Evolutionary conservation across 2,888 invertebrate genomes (phyloP).

Genomic region (Lycophotia porphyrea): DNA sequence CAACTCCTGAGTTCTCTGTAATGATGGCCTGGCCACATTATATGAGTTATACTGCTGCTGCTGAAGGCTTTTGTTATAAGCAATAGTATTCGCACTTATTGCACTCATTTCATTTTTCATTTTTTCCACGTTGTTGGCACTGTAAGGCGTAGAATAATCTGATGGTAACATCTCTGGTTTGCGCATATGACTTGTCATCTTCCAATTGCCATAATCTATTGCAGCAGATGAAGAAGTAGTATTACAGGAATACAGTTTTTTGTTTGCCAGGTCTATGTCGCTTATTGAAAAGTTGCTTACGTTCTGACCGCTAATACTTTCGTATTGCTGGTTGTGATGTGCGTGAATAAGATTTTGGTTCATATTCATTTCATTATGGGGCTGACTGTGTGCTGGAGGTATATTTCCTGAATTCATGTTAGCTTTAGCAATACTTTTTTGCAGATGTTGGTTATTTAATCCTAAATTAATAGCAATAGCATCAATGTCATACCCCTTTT

Average conservation of each 20-base stretch:
- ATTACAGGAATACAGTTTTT: slow-evolving; percentile 83
- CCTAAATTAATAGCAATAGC: slow-evolving; percentile 86
- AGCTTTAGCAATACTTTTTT: slow-evolving; percentile 76
- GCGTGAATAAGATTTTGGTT: slow-evolving; percentile 82
- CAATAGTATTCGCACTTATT: slow-evolving; percentile 74
- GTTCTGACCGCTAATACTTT: slow-evolving; percentile 76
- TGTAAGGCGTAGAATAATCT: slow-evolving; percentile 83
- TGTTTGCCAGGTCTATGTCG: slow-evolving; percentile 86
- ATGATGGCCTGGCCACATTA: slow-evolving; percentile 76
- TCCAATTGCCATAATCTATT: slow-evolving; percentile 87
- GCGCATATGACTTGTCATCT: slow-evolving; percentile 80
- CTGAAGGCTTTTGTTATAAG: slow-evolving; percentile 81
- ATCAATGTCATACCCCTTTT: slow-evolving; percentile 84
- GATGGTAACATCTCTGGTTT: slow-evolving; percentile 83
- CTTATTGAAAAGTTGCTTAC: slow-evolving; percentile 83
- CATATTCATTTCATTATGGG: slow-evolving; percentile 74
- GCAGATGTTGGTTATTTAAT: slow-evolving; percentile 80
- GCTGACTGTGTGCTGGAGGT: slow-evolving; percentile 80
- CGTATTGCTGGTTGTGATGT: slow-evolving; percentile 86
- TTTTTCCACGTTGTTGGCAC: slow-evolving; percentile 78
- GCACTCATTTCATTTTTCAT: slow-evolving; percentile 76
- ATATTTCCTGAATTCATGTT: slow-evolving; percentile 73
- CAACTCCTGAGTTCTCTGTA: slow-evolving; percentile 80
- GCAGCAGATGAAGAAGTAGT: slow-evolving; percentile 76
- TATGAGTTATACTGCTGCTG: slow-evolving; percentile 81